These are phyloP conservation scores for Lordiphosa fenestrarum DNA, from an alignment of 2,888 invertebrate species.

Conservation along the genomic window DNA sequence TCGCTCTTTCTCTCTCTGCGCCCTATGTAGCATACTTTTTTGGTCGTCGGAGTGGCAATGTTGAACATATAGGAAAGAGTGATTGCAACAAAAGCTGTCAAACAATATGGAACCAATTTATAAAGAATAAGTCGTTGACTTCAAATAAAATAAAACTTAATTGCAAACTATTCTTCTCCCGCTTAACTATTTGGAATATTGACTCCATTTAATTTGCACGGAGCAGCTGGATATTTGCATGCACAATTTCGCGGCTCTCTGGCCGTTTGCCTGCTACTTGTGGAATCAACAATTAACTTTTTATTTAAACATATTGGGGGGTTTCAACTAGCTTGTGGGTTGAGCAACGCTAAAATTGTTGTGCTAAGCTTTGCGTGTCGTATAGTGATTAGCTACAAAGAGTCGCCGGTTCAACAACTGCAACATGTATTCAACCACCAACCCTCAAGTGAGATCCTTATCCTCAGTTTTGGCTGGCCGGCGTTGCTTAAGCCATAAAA, in stretches of 20 bases:
- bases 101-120: too few relatives aligned
- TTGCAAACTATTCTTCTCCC: too few relatives aligned
- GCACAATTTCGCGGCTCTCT: conserved; percentile 3
- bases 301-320: conserved; percentile 51
- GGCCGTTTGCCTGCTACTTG: conserved; percentile 15
- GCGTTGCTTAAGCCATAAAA: conserved; percentile 29
- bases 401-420: conserved; percentile 23
- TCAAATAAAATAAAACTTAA: too few relatives aligned
- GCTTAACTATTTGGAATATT: too few relatives aligned
- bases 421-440: conserved; percentile 7
- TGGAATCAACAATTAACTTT: conserved; percentile 39
- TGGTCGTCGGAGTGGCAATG: conserved; percentile 1
- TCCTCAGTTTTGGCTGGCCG: conserved; percentile 26
- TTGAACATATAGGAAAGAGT: neutral
- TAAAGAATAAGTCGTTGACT: too few relatives aligned
- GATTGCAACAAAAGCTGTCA: neutral
- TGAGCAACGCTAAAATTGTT: neutral
- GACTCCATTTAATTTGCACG: too few relatives aligned
- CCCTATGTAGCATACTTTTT: neutral
- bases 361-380: conserved; percentile 45
- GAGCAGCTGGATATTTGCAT: neutral
- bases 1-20: conserved; percentile 1
- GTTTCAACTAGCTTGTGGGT: neutral
- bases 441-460: conserved; percentile 34
- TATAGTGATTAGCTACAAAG: conserved; percentile 50